These are phyloP conservation scores for Pteronura brasiliensis DNA, from an alignment of 2,113 vertebrate species.

Conservation along the genomic window DNA sequence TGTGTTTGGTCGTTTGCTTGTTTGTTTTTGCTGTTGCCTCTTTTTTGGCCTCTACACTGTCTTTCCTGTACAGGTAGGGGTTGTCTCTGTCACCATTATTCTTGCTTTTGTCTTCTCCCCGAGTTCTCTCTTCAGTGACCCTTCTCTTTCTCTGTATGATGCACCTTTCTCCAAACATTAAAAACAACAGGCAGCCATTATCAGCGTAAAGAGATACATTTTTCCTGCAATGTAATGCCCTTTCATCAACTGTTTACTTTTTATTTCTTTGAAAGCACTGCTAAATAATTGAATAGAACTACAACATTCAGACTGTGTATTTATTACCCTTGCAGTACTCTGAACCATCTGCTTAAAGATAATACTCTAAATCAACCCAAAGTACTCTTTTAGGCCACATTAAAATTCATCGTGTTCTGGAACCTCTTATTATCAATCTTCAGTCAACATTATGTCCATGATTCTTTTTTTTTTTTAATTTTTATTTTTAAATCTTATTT, in stretches of 20 bases:
- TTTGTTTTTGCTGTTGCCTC: background rate
- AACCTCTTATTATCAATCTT: background rate
- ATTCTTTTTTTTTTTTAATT: background rate
- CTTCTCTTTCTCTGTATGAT: background rate
- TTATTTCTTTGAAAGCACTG: background rate
- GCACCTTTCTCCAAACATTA: background rate
- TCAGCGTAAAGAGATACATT: background rate
- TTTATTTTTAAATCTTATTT: too few relatives aligned
- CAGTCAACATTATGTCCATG: background rate
- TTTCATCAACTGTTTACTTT: background rate
- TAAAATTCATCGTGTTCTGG: background rate
- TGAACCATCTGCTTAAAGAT: background rate
- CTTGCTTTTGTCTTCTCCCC: background rate
- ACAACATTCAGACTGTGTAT: background rate
- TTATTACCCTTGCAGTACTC: background rate
- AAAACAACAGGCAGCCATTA: background rate
- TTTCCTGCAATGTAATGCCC: background rate
- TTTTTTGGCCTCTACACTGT: background rate
- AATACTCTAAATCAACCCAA: background rate
- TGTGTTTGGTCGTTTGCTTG: background rate
- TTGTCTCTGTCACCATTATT: background rate
- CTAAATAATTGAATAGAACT: background rate
- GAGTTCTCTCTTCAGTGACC: background rate
- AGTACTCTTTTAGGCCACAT: background rate
- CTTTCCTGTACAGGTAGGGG: background rate